Evolutionary conservation across 1,140 invertebrate species (phyloP), one percentile per base, ranked within the genome.

Genomic region (Lasioglossum baleicum): DNA sequence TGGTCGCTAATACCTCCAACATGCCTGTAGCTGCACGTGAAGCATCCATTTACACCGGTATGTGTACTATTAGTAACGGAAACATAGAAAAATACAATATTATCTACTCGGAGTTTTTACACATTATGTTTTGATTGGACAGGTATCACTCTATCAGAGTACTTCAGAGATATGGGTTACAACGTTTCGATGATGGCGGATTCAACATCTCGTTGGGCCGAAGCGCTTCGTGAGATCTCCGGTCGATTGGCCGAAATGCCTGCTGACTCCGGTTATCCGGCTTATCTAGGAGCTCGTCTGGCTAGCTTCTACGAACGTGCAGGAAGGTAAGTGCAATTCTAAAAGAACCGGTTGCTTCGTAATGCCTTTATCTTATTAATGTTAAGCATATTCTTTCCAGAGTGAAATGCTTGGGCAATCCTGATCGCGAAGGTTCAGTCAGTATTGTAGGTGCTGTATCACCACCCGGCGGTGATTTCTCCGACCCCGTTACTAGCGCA

Each of bases 141-240:
- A 96, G 97, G 98, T 91, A 99, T 99, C 92, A 99, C 99, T 0
- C 93, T 99, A 3, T 99, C 98, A 40, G 99, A 99, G 93, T 99
- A 99, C 93, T 99, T 99, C 95, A 95, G 97, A 92, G 98, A 99
- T 92, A 99, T 99, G 99, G 99, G 99, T 93, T 99, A 99, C 95
- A 99, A 99, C 92, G 99, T 99, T 42, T 99, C 99, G 75, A 99
- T 99, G 99, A 99, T 99, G 99, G 99, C 99, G 88, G 99, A 99
- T 94, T 99, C 99, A n/a, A 99, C 99, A 17, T 99, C 99, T 31
- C 98, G 99, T 94, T 99, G 99, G 99, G 99, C 99, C 71, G 99
- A 99, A 94, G 99, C 99, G 89, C 95, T 99, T 91, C 96, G 99
- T 96, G 99, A 99, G 96, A 99, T 99, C 94, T 99, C 99, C 4